These are phyloP conservation scores for Eubucco bourcierii DNA, from an alignment of 2,113 vertebrate species.

Conservation along the genomic window DNA sequence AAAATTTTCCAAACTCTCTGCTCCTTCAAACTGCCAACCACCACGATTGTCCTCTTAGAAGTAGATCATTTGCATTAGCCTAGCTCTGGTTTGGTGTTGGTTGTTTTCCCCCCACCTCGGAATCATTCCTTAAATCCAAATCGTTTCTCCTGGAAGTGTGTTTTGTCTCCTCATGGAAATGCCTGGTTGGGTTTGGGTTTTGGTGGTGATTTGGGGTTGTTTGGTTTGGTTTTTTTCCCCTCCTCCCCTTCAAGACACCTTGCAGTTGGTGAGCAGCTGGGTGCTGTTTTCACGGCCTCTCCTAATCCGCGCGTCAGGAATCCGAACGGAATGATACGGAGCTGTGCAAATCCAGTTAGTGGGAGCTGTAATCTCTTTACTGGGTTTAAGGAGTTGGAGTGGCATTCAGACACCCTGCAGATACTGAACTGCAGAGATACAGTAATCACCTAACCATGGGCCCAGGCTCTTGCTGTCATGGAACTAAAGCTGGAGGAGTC, in stretches of 20 bases:
- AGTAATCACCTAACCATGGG: slow-evolving; percentile 78
- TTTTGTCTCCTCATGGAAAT: neutral
- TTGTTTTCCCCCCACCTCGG: no score
- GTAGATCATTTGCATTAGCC: slow-evolving; percentile 59
- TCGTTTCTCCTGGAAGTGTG: neutral
- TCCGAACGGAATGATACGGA: slow-evolving; percentile 86
- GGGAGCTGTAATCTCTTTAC: slow-evolving; percentile 99
- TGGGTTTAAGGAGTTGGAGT: slow-evolving; percentile 89
- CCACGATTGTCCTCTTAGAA: slow-evolving; percentile 35
- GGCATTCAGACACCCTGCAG: slow-evolving; percentile 85
- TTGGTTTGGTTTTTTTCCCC: neutral
- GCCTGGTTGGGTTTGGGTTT: no score
- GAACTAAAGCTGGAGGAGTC: slow-evolving; percentile 19
- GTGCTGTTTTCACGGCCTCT: slow-evolving; percentile 79
- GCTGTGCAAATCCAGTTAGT: slow-evolving; percentile 99
- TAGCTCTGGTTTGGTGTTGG: neutral
- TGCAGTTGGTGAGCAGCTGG: slow-evolving; percentile 69
- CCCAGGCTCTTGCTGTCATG: slow-evolving; percentile 40
- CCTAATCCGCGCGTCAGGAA: slow-evolving; percentile 91
- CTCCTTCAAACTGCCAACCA: slow-evolving; percentile 43
- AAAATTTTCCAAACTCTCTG: slow-evolving; percentile 37
- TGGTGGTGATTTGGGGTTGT: neutral
- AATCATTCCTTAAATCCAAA: neutral
- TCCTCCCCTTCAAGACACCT: slow-evolving; percentile 9
- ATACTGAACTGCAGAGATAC: slow-evolving; percentile 79